Base-by-base conservation (phyloP, 2,888 invertebrate genomes). In the Drosophila buzzatii region DNA sequence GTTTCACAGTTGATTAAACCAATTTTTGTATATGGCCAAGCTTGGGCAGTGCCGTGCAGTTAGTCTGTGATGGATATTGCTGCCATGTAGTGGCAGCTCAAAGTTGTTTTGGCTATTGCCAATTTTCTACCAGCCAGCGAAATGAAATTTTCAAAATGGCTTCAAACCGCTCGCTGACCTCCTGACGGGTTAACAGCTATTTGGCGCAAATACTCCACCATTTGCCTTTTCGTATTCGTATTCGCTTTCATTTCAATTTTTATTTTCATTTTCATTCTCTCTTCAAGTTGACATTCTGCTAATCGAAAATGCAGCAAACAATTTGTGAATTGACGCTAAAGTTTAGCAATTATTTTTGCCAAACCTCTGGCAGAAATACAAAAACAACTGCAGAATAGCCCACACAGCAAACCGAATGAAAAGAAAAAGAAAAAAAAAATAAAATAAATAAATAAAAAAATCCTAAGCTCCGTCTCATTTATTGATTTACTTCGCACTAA, bases 1-100 rank as follows among this genome's bases (percentile, higher is more conserved):
- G 90, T 90, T 86, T 87, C 79, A 85, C 90, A 87, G 87, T 87
- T 87, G 90, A 87, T 87, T 87, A 90, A 88, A 87, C 90, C 86
- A 89, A 87, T 87, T 87, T 88, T 82, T 79, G 83, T 89, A 71
- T 88, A 79, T 74, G 78, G 77, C 79, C 85, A 70, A 81, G 62
- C 69, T 61, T 79, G 71, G 65, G 65, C 62, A 81, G 63, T 41
- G 70, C 65, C 68, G 49, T 72, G 76, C 76, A 81, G 60, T 79
- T 75, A 70, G 79, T 55, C 70, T 59, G 82, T 88, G 89, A 90
- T 87, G 89, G 89, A 88, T 85, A 87, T 88, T 90, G 87, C 90
- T 78, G 81, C 73, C 84, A 84, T 86, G 84, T 74, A 66, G 65
- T 67, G 75, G 79, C 71, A 79, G 71, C 71, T 75, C 76, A 79